Conservation (phyloP, 2,888 invertebrate species). For the Minunthozetes semirufus region DNA sequence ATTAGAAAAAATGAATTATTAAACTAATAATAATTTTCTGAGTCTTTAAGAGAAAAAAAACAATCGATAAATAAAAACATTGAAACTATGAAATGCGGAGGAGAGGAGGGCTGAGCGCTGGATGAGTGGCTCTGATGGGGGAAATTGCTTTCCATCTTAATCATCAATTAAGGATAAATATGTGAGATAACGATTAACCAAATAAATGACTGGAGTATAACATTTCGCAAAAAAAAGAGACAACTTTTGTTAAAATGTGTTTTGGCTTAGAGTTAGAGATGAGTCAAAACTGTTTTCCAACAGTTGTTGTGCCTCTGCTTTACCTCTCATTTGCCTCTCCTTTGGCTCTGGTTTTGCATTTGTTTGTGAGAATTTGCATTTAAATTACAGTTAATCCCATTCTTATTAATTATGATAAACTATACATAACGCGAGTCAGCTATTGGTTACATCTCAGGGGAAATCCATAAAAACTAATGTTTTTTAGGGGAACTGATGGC, state of each 20-base stretch:
- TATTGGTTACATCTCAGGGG: background rate
- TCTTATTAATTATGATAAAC: conserved; percentile 15
- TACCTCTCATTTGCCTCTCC: background rate
- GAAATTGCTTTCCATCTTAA: background rate
- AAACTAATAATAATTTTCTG: background rate
- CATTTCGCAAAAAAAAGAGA: background rate
- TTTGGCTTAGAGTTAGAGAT: too few relatives aligned
- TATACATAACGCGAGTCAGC: background rate
- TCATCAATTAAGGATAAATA: conserved; percentile 15
- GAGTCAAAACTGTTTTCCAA: too few relatives aligned
- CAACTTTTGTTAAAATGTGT: background rate
- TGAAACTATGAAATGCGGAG: background rate
- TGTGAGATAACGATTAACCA: conserved; percentile 7
- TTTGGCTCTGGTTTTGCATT: background rate
- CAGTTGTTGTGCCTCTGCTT: background rate
- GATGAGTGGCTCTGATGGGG: background rate
- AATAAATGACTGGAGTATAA: background rate
- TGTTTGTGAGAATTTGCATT: background rate
- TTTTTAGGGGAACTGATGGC: background rate
- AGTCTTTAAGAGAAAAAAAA: background rate
- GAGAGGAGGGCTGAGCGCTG: background rate
- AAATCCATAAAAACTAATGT: conserved; percentile 18
- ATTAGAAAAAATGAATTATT: conserved; percentile 11
- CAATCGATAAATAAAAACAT: conserved; percentile 5
- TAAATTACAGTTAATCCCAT: conserved; percentile 14